Evolutionary conservation across 1,140 invertebrate genomes (phyloP).

Genomic region (Holotrichia oblita): DNA sequence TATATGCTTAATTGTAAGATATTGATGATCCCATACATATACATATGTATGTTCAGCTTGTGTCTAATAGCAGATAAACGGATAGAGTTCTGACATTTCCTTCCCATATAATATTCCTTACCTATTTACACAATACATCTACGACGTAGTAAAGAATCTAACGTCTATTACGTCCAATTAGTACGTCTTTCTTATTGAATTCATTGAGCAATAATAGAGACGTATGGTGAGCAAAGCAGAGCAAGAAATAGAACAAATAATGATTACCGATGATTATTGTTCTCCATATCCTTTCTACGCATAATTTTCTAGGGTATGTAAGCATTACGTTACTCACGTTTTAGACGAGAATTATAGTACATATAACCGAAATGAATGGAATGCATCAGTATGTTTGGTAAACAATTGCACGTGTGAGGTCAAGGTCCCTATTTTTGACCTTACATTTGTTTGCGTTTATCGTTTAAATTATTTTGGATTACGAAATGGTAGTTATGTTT

Average conservation of each 20-base stretch:
- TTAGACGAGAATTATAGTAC: too few species aligned
- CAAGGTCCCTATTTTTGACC: neutral
- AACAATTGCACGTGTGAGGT: conserved; percentile 16
- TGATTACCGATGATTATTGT: neutral
- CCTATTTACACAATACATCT: neutral
- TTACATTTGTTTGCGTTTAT: neutral
- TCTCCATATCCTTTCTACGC: neutral
- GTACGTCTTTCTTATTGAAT: neutral
- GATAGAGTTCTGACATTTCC: neutral
- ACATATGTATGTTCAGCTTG: too few species aligned
- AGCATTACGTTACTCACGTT: too few species aligned
- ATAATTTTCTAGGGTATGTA: neutral
- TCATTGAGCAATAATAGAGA: neutral
- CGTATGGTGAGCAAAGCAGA: neutral
- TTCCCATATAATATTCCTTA: conserved; percentile 1
- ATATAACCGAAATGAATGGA: neutral
- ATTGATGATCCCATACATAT: too few species aligned
- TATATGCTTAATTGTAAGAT: too few species aligned
- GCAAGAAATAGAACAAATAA: conserved; percentile 4
- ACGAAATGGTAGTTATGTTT: too few species aligned
- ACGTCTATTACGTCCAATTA: neutral
- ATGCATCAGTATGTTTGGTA: conserved; percentile 7
- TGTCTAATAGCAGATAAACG: neutral
- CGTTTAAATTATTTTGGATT: neutral
- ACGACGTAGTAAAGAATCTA: neutral